Evolutionary conservation across 1,140 invertebrate genomes (phyloP).

Genomic region (Drosophila lacteicornis): DNA sequence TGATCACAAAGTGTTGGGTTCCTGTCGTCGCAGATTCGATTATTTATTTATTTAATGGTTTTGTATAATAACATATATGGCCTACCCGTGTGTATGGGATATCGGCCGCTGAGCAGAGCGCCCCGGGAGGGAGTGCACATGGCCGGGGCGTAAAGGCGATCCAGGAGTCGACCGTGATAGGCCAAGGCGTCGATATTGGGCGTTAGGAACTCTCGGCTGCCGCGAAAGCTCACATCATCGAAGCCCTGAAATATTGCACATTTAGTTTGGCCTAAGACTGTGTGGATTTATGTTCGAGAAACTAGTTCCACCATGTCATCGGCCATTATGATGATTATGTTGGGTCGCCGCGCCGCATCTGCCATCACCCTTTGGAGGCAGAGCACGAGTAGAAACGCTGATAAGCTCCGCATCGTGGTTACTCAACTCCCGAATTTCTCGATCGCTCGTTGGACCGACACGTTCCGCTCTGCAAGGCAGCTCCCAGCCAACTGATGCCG

Average conservation of each 20-base stretch:
- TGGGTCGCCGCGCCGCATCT: constrained; percentile 75
- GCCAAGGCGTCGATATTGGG: constrained; percentile 94
- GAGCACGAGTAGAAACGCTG: constrained; percentile 60
- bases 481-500: constrained; percentile 38
- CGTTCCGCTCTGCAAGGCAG: constrained; percentile 30
- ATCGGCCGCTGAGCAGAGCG: constrained; percentile 92
- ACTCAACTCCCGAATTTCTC: constrained; percentile 24
- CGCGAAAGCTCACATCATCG: constrained; percentile 96
- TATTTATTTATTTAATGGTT: background rate
- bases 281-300: constrained; percentile 21
- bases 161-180: constrained; percentile 91
- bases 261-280: constrained; percentile 1
- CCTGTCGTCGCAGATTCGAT: constrained; percentile 85
- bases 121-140: constrained; percentile 92
- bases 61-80: background rate
- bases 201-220: constrained; percentile 92
- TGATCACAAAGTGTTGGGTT: constrained; percentile 92
- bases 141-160: constrained; percentile 90
- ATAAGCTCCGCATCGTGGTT: constrained; percentile 63
- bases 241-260: constrained; percentile 88
- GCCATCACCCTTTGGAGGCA: constrained; percentile 43
- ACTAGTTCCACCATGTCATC: constrained; percentile 86
- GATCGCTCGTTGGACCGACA: constrained; percentile 2
- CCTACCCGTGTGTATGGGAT: constrained; percentile 92
- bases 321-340: constrained; percentile 87